Evolutionary conservation across 1,140 invertebrate species (phyloP).

Genomic region (Zaprionus kolodkinae): DNA sequence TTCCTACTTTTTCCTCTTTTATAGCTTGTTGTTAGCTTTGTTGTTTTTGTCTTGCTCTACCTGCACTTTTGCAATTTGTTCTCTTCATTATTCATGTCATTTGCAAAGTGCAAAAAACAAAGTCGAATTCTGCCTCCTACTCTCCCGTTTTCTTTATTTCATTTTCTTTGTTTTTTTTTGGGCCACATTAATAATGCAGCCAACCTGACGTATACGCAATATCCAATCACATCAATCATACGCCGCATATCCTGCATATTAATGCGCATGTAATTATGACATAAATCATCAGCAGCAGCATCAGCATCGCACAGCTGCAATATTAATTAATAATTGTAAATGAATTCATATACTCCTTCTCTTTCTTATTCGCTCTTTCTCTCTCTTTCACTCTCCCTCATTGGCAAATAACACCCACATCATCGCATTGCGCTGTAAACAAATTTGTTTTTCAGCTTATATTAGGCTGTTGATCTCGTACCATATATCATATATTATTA

Average conservation of each 20-base stretch:
- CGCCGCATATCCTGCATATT: slow-evolving; percentile 69
- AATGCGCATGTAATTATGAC: slow-evolving; percentile 62
- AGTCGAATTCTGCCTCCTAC: background rate
- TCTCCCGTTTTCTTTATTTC: slow-evolving; percentile 9
- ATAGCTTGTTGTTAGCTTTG: background rate
- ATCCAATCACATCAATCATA: slow-evolving; percentile 59
- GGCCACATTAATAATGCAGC: slow-evolving; percentile 36
- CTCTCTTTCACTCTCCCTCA: background rate
- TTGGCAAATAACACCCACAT: background rate
- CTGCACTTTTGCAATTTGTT: slow-evolving; percentile 29
- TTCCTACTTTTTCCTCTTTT: too few species aligned
- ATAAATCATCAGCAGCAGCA: slow-evolving; percentile 51
- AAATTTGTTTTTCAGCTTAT: slow-evolving; percentile 1
- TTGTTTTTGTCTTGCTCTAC: background rate
- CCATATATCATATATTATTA: background rate
- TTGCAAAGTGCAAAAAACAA: slow-evolving; percentile 12
- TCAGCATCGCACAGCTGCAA: slow-evolving; percentile 22
- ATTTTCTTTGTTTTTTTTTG: slow-evolving; percentile 20
- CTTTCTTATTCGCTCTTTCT: too few species aligned
- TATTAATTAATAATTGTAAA: slow-evolving; percentile 57
- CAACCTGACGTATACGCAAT: slow-evolving; percentile 24
- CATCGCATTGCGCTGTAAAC: background rate
- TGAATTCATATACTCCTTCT: slow-evolving; percentile 52
- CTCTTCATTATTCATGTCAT: slow-evolving; percentile 39
- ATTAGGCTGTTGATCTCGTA: slow-evolving; percentile 1